Conservation (phyloP, 2,797 vertebrate genomes). For the Tympanoctomys barrerae region DNA sequence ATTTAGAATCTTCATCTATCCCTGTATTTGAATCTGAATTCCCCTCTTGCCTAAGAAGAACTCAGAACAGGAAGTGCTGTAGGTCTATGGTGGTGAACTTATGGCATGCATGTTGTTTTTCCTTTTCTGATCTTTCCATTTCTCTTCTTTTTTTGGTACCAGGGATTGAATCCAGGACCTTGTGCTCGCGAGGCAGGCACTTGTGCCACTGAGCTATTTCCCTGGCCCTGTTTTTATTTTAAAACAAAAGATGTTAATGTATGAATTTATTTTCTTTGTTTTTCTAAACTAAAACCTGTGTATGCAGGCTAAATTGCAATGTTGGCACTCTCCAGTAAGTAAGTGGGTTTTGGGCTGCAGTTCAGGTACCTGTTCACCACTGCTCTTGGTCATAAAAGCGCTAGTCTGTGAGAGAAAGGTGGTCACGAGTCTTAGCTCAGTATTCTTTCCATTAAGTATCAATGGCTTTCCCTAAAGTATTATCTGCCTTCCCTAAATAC, state of each 20-base stretch:
- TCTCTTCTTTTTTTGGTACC: too few species aligned
- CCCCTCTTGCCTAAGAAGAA: background rate
- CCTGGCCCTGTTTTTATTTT: background rate
- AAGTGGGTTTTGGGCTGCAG: background rate
- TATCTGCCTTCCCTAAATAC: background rate
- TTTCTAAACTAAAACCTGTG: background rate
- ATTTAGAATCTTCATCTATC: background rate
- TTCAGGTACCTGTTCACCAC: background rate
- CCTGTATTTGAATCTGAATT: background rate
- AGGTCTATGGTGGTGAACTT: background rate
- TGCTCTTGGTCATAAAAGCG: background rate
- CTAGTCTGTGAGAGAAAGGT: background rate
- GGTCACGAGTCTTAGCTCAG: background rate
- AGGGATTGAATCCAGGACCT: too few species aligned
- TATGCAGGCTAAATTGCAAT: background rate
- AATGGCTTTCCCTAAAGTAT: background rate
- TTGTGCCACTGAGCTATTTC: too few species aligned
- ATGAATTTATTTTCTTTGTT: background rate
- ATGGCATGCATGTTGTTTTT: background rate
- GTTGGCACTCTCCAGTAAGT: background rate
- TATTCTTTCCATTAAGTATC: slow-evolving; percentile 1
- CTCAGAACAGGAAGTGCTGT: background rate
- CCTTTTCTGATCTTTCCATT: too few species aligned
- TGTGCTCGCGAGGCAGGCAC: too few species aligned
- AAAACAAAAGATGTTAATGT: background rate